Base-by-base conservation (phyloP, 2,888 invertebrate species). In the Phytoseiulus persimilis region DNA sequence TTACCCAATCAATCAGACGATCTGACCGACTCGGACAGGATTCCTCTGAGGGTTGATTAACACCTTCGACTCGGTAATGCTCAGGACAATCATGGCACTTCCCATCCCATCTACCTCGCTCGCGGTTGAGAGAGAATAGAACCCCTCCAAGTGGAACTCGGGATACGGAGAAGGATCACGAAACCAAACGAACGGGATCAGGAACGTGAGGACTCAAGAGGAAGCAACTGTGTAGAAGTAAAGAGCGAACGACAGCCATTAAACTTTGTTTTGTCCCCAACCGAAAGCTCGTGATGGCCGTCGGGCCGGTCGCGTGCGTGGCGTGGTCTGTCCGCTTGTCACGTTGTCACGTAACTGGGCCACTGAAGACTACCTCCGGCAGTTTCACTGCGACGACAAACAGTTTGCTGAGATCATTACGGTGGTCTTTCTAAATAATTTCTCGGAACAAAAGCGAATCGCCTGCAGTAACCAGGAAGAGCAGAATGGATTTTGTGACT, bases 291-390 rank as follows among this genome's bases (percentile, higher is more conserved):
- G 18, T 65, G 65, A 65, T 6, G 1, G 65, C 5, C 18, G 65
- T 14, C 65, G 11, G 65, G 9, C 18, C 23, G 65, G 65, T 65
- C 65, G 65, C 65, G 65, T 65, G 65, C 65, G 1, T 23, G 65
- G 65, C 65, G 65, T 23, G 65, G 65, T 65, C 65, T 39, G 39
- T 39, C 65, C 18, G 14, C 65, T 65, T 65, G 65, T 11, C 65
- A 65, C 65, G 65, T 65, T 65, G 65, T 65, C 65, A 65, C 65
- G 65, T 65, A 65, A 65, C 65, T 65, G 65, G 65, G 65, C 65
- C 65, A 65, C 65, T 65, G 65, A 65, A 65, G 65, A 65, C 65
- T 65, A 14, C 65, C 65, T 65, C 65, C 23, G 18, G 28, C 23
- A 23, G 18, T 1, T 65, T 65, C 28, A 65, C 65, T 18, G 65